Conservation (phyloP, 2,888 invertebrate genomes). For the Catocala sponsa region DNA sequence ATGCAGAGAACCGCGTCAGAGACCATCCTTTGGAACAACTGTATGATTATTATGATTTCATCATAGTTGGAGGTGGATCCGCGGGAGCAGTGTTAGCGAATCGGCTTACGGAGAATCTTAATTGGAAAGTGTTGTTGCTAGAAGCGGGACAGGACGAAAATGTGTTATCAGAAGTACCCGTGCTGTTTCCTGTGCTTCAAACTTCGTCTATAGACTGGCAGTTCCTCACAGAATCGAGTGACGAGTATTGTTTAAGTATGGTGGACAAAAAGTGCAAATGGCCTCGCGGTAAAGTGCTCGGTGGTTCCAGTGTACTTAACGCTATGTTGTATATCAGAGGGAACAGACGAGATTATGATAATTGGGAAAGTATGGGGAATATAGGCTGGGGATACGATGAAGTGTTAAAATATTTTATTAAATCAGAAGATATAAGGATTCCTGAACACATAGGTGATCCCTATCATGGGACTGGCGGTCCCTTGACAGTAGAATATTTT, state of each 20-base stretch:
- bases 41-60: conserved; percentile 91
- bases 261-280: conserved; percentile 90
- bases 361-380: conserved; percentile 93
- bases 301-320: conserved; percentile 95
- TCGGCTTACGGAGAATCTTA: conserved; percentile 91
- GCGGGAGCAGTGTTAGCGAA: conserved; percentile 94
- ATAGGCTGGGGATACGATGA: conserved; percentile 93
- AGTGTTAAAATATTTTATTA: conserved; percentile 93
- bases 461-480: conserved; percentile 92
- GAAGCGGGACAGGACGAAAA: conserved; percentile 94
- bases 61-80: conserved; percentile 94
- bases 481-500: conserved; percentile 92
- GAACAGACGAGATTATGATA: conserved; percentile 94
- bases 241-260: conserved; percentile 91
- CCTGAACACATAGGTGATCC: conserved; percentile 86
- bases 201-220: conserved; percentile 94
- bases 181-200: conserved; percentile 91
- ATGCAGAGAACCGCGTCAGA: conserved; percentile 88
- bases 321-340: conserved; percentile 97
- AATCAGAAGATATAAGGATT: conserved; percentile 93
- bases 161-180: conserved; percentile 91
- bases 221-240: conserved; percentile 92
- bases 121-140: conserved; percentile 92
- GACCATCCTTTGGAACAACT: conserved; percentile 86
- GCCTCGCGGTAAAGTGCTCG: conserved; percentile 94